phyloP scores from a whole-genome alignment of 2,888 invertebrate species.

The Hirudinaria manillensis region DNA sequence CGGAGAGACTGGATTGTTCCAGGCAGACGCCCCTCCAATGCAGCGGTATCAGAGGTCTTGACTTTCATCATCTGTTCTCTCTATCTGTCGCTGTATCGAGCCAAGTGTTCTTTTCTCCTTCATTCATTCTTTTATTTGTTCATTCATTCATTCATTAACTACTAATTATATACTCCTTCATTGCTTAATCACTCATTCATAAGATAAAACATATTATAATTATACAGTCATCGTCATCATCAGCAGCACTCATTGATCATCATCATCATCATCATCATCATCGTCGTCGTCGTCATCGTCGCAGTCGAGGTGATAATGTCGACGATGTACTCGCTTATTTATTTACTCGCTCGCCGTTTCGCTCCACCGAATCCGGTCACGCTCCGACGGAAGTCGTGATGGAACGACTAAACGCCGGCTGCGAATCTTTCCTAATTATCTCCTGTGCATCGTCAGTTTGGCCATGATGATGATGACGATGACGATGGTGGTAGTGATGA shows the following conservation, averaged over 20 bases:
- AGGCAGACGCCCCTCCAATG: background rate
- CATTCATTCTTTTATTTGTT: background rate
- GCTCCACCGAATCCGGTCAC: no score
- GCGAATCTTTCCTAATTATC: no score
- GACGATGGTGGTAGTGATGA: background rate
- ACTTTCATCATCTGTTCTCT: slow-evolving; percentile 7
- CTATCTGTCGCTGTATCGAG: background rate
- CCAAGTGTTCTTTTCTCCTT: background rate
- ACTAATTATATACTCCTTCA: background rate
- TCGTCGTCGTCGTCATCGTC: slow-evolving; percentile 26
- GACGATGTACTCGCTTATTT: slow-evolving; percentile 5
- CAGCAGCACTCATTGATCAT: slow-evolving; percentile 26
- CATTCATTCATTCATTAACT: background rate
- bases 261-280: slow-evolving; percentile 23
- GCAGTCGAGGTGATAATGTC: background rate
- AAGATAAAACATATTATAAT: slow-evolving; percentile 20
- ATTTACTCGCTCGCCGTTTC: no score
- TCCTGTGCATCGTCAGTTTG: background rate
- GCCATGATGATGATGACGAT: background rate
- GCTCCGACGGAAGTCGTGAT: no score
- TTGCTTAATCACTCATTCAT: background rate
- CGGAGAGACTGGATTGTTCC: slow-evolving; percentile 4
- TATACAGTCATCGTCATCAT: slow-evolving; percentile 20
- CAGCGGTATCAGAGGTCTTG: slow-evolving; percentile 3
- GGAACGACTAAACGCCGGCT: no score